These are phyloP conservation scores for Ecliptopera silaceata DNA, from an alignment of 2,888 invertebrate genomes.

Conservation along the genomic window DNA sequence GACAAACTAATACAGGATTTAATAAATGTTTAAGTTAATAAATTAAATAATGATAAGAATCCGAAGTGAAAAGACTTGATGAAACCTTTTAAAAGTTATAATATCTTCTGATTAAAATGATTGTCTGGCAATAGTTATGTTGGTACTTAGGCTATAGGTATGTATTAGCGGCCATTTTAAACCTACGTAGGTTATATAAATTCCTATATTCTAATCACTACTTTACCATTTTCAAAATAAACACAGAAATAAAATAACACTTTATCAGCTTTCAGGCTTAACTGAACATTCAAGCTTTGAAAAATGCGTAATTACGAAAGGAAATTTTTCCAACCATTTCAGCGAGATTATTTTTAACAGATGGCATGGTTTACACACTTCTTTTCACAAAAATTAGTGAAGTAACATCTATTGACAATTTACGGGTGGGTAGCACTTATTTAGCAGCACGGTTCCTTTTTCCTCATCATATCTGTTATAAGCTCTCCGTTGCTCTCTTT, in stretches of 20 bases:
- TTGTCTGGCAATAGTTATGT: no score
- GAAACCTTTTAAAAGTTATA: no score
- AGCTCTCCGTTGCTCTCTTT: slow-evolving; percentile 36
- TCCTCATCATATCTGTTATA: slow-evolving; percentile 23
- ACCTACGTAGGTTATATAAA: not conserved
- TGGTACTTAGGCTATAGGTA: no score
- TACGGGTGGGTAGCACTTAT: slow-evolving; percentile 13
- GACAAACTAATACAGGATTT: no score
- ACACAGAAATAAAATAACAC: not conserved
- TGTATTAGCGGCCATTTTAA: no score
- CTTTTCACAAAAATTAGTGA: slow-evolving; percentile 24
- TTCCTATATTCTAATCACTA: not conserved
- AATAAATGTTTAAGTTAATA: no score
- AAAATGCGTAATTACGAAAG: not conserved
- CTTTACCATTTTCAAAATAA: not conserved
- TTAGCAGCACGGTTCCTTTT: slow-evolving; percentile 22
- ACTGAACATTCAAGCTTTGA: not conserved
- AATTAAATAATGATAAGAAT: no score
- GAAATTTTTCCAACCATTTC: not conserved
- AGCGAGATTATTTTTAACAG: slow-evolving; percentile 1
- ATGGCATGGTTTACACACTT: slow-evolving; percentile 9
- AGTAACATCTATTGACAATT: slow-evolving; percentile 20
- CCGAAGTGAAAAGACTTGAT: no score
- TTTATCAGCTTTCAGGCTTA: not conserved
- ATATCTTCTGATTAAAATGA: no score